These are phyloP conservation scores for Imbricaverruca yamaguchii DNA, from an alignment of 2,888 invertebrate species.

Conservation along the genomic window DNA sequence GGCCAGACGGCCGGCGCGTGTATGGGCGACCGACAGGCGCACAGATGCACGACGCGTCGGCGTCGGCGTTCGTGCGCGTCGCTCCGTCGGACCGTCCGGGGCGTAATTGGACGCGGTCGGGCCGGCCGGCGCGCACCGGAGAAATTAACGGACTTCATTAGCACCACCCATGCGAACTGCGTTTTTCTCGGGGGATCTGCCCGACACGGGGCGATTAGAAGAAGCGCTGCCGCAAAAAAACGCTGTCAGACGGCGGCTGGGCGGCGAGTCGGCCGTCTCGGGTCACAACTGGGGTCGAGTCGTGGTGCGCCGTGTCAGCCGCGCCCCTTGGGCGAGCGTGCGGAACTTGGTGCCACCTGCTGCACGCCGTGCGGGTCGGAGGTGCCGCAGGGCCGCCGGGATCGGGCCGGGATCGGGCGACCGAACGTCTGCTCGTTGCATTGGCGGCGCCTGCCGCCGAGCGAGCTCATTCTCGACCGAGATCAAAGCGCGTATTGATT, in stretches of 20 bases:
- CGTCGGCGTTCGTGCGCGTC: no score
- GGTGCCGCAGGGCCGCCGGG: no score
- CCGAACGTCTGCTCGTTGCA: no score
- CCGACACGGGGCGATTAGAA: background rate
- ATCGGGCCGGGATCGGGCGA: no score
- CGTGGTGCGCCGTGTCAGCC: background rate
- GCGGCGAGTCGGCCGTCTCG: background rate
- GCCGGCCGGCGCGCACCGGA: background rate
- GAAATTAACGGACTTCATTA: background rate
- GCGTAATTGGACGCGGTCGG: background rate
- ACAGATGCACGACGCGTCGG: background rate
- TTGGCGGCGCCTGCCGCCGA: no score
- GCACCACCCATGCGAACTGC: background rate
- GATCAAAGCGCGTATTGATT: no score
- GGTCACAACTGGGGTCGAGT: background rate
- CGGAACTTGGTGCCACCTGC: no score
- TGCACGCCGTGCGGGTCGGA: no score
- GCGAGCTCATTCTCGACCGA: no score
- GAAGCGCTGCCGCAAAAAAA: background rate
- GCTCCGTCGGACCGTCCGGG: background rate
- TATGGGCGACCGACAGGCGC: background rate
- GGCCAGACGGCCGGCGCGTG: no score
- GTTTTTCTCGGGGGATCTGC: background rate
- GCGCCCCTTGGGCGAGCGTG: background rate
- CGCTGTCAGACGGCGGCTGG: background rate